Evolutionary conservation across 2,888 invertebrate species (phyloP), one percentile per base, ranked within the genome.

Genomic region (Agrotis ipsilon): DNA sequence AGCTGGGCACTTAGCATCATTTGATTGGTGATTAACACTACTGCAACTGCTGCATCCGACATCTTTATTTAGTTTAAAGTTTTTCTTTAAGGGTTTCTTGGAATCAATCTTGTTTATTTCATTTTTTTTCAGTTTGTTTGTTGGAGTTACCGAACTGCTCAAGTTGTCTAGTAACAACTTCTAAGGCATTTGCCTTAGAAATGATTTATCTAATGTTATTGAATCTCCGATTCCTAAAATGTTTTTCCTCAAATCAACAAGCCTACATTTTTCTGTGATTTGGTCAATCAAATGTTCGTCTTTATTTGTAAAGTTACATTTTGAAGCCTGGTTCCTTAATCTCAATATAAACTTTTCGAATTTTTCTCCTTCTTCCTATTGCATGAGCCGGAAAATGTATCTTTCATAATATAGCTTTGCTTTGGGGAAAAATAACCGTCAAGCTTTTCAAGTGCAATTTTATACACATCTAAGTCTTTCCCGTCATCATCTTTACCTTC

Each of bases 151-250:
- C 32, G 32, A 55, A 55, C 55, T 55, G 32, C 32, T 55, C 55
- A 32, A 55, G 55, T 55, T 55, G 55, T 55, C 55, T 55, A 32
- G 55, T n/a, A 55, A 55, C 32, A 55, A 55, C 32, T 55, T 55
- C 55, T 55, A 55, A 55, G 55, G 55, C 55, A 32, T 55, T 55
- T 55, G 55, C 55, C 13, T 39, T 52, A 52, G 52, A 52, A 52
- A 52, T 52, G 16, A 52, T 52, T 52, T 16, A 52, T 27, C 59
- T 18, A 21, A 55, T 19, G 55, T 55, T n/a, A 55, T 55, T 32
- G 55, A 55, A 55, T 55, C 55, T 32, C 52, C 52, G 4, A 27
- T 27, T 27, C 4, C 27, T 27, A 27, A 27, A 27, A 27, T 27
- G 27, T 27, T 27, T 27, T 27, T 27, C 27, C 27, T 27, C 27